Evolutionary conservation across 2,113 vertebrate species (phyloP).

Genomic region (Pterocles gutturalis): DNA sequence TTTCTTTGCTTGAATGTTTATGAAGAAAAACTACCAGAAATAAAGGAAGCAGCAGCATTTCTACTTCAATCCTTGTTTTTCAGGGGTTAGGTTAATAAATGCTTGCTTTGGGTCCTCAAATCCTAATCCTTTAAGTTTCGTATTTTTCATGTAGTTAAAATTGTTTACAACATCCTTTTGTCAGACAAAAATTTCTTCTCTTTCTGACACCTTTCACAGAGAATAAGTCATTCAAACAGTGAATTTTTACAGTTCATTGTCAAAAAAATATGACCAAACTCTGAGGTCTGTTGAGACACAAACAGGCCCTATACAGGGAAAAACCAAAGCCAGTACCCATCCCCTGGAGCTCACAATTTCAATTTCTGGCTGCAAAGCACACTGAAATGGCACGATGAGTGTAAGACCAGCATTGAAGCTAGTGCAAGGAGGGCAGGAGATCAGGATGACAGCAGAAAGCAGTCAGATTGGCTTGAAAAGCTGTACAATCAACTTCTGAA

Average conservation of each 20-base stretch:
- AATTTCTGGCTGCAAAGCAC: background rate
- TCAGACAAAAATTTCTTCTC: background rate
- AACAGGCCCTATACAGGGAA: background rate
- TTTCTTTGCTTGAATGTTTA: background rate
- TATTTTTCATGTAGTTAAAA: background rate
- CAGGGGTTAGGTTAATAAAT: background rate
- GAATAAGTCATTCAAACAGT: background rate
- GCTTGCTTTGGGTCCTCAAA: background rate
- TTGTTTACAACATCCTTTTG: background rate
- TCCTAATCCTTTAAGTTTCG: background rate
- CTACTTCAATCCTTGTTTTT: background rate
- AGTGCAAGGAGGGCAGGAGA: background rate
- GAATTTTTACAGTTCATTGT: background rate
- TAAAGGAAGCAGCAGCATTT: background rate
- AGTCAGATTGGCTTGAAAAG: background rate
- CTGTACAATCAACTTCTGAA: background rate
- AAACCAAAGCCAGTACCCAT: background rate
- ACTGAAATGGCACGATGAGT: accelerated
- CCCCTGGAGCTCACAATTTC: accelerated
- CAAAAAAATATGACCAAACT: background rate
- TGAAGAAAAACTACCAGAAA: background rate
- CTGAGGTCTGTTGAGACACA: background rate
- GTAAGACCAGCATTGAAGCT: background rate
- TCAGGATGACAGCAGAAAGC: background rate
- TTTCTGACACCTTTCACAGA: background rate